Conservation (phyloP, 1,140 invertebrate species). For the Holotrichia oblita region DNA sequence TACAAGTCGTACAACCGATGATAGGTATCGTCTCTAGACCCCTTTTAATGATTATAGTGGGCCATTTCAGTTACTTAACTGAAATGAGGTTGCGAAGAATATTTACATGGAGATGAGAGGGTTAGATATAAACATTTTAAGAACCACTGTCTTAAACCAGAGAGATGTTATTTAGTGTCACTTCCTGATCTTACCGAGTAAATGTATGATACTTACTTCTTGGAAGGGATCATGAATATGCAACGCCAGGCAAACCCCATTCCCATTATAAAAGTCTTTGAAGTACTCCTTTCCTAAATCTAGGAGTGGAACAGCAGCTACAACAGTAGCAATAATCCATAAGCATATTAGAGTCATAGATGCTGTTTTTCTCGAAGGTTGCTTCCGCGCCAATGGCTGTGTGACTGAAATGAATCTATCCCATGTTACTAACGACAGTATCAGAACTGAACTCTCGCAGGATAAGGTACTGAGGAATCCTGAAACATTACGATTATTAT, state of each 20-base stretch:
- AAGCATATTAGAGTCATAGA: conserved; percentile 62
- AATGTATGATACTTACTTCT: conserved; percentile 59
- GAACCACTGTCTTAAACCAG: no score
- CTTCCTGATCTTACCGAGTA: no score
- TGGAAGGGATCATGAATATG: conserved; percentile 71
- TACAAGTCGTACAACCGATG: no score
- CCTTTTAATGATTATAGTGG: no score
- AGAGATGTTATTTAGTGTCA: no score
- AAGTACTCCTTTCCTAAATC: conserved; percentile 60
- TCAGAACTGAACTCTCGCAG: conserved; percentile 72
- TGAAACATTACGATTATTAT: conserved; percentile 50
- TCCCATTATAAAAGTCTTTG: conserved; percentile 68
- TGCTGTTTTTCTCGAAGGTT: conserved; percentile 58
- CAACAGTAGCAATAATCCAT: conserved; percentile 65
- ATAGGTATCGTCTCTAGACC: no score
- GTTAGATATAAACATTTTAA: no score
- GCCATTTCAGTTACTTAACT: no score
- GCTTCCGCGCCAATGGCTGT: conserved; percentile 64
- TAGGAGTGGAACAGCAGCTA: conserved; percentile 66
- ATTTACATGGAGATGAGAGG: no score
- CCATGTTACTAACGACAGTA: conserved; percentile 71
- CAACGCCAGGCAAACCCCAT: conserved; percentile 71
- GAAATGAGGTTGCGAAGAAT: no score
- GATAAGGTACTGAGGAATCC: conserved; percentile 75
- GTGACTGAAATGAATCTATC: conserved; percentile 71